Percentiles rank a stretch among this genome's conserved stretches.
phyloP scores from a whole-genome alignment of 2,888 invertebrate species.

The Acanthosoma haemorrhoidale region DNA sequence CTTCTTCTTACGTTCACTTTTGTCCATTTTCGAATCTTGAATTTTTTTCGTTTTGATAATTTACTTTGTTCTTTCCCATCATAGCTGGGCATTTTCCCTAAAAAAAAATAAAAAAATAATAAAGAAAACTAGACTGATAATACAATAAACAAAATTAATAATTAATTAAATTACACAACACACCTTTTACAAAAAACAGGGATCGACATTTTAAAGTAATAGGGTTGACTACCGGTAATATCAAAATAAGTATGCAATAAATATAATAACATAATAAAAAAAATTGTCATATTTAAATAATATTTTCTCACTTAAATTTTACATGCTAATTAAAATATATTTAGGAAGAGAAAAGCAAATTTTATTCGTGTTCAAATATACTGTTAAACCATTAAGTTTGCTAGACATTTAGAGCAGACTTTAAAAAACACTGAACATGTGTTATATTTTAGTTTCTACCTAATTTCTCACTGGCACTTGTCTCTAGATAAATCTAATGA shows the following conservation, averaged over 20 bases:
- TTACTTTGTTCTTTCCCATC: constrained; percentile 32
- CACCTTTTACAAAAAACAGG: constrained; percentile 4
- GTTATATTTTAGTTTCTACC: too few relatives aligned
- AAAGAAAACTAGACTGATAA: background rate
- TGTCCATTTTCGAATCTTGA: constrained; percentile 34
- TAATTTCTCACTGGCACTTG: too few relatives aligned
- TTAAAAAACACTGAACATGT: too few relatives aligned
- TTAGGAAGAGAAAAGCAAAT: too few relatives aligned
- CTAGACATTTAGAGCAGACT: too few relatives aligned
- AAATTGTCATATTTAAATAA: too few relatives aligned
- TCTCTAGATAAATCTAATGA: too few relatives aligned
- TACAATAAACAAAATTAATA: background rate
- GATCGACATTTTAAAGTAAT: constrained; percentile 5
- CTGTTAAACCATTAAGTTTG: too few relatives aligned
- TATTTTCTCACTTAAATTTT: background rate
- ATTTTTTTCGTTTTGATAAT: constrained; percentile 31
- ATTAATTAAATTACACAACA: background rate
- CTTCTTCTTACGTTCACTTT: constrained; percentile 33
- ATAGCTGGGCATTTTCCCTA: constrained; percentile 39
- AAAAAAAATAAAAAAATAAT: constrained; percentile 19
- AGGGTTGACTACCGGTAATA: background rate
- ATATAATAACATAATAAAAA: too few relatives aligned
- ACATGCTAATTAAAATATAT: too few relatives aligned
- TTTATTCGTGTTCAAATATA: background rate
- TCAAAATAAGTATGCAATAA: background rate